Evolutionary conservation across 2,113 vertebrate genomes (phyloP), one percentile per base, ranked within the genome.

Genomic region (Silurus asotus): DNA sequence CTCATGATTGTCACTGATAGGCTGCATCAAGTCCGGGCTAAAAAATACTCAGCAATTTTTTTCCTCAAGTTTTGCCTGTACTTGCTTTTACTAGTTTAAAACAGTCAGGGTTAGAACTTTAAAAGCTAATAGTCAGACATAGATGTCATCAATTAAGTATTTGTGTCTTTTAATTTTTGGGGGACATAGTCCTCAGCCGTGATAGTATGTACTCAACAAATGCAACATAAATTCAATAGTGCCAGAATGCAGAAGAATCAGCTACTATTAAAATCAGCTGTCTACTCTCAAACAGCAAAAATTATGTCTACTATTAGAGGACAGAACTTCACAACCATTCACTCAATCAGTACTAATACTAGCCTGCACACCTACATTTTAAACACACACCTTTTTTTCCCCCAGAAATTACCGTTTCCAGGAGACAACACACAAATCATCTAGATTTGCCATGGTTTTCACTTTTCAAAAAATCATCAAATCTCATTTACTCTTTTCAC

Each of bases 401-500:
- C 8, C 28, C 53, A n/a, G 81, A 83, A 84, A 82, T 53, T 84
- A 70, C 67, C 61, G 55, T 81, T 84, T 77, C 65, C 88, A 76
- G 53, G 70, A 79, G 64, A 76, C 76, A 86, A 85, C 88, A 87
- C 78, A 83, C 88, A 85, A 81, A 87, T 87, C 83, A 83, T 53
- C 87, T 74, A 76, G 64, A 83, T 86, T 69, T 78, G 55, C 76
- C 74, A 72, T 76, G 84, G 76, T 81, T 88, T 85, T 74, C 81
- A 51, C 75, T 84, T 75, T 86, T 65, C 77, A 70, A 62, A 79
- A 87, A 91, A 75, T 69, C 62, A 48, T 62, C 74, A 49, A 61
- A 78, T 83, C 76, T 88, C 74, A 87, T 89, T 76, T 84, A 48
- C 85, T 85, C 78, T 85, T 89, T 84, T 85, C 58, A 85, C 59